Conservation (phyloP, 2,797 vertebrate species). For the Meda fulgida region DNA sequence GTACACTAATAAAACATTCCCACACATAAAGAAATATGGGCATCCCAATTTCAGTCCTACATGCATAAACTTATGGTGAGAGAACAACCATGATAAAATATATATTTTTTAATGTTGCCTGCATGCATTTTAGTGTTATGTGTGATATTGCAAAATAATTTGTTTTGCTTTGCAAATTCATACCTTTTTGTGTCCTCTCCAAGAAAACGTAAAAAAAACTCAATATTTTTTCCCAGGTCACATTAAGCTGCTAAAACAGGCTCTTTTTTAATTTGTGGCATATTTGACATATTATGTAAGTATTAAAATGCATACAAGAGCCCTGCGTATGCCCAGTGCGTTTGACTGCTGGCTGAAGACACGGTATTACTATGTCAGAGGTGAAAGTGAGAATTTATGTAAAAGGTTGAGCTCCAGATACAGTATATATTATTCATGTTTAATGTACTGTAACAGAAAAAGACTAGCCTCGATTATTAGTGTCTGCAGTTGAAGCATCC, state of each 20-base stretch:
- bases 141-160: background rate
- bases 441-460: background rate
- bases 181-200: background rate
- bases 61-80: background rate
- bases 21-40: background rate
- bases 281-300: background rate
- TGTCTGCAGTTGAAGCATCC: background rate
- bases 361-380: background rate
- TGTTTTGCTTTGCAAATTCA: background rate
- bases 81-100: background rate
- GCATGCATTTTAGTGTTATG: background rate
- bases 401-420: background rate
- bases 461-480: background rate
- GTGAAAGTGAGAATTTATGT: background rate
- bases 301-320: conserved; percentile 17
- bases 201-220: background rate
- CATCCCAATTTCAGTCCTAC: conserved; percentile 6
- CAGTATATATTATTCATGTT: conserved; percentile 1
- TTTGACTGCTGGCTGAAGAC: background rate
- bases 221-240: background rate
- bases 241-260: background rate
- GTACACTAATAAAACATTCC: background rate
- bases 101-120: background rate
- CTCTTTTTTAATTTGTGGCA: background rate
- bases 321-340: background rate